These are phyloP conservation scores for Drosophila bifasciata DNA, from an alignment of 1,140 invertebrate species.

Conservation along the genomic window DNA sequence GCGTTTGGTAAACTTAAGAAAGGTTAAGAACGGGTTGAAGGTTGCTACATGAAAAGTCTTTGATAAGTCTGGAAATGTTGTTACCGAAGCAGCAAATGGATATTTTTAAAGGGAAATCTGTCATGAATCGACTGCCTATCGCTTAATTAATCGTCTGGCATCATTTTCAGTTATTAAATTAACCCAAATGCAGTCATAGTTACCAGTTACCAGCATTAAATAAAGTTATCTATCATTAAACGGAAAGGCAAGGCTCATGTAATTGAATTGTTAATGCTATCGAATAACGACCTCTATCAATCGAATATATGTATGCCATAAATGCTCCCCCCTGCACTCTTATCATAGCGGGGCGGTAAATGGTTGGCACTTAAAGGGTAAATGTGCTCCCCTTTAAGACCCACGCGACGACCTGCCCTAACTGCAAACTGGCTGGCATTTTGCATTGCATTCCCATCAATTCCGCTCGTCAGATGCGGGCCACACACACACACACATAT, in stretches of 20 bases:
- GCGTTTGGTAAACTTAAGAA: constrained; percentile 1
- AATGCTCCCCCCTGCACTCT: constrained; percentile 12
- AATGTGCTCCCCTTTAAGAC: constrained; percentile 33
- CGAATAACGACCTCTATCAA: too few species aligned
- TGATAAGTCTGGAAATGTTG: too few species aligned
- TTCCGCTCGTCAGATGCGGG: constrained; percentile 51
- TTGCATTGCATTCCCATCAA: constrained; percentile 42
- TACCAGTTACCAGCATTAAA: too few species aligned
- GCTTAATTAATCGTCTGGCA: too few species aligned
- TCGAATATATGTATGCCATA: constrained; percentile 20
- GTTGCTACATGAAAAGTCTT: not conserved
- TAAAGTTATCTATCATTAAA: too few species aligned
- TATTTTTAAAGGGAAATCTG: too few species aligned
- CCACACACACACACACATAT: constrained; percentile 6
- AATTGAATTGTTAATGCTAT: too few species aligned
- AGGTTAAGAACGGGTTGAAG: not conserved
- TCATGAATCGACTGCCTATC: too few species aligned
- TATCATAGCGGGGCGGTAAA: constrained; percentile 32
- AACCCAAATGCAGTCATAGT: too few species aligned
- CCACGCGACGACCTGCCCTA: constrained; percentile 11
- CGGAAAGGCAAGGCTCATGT: too few species aligned
- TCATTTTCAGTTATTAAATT: too few species aligned
- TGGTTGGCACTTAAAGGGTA: constrained; percentile 11
- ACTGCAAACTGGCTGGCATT: constrained; percentile 36
- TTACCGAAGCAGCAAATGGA: too few species aligned